Percentiles rank a stretch among this genome's conserved stretches.
Conservation (phyloP, 2,113 vertebrate genomes). For the Corvus hawaiiensis region DNA sequence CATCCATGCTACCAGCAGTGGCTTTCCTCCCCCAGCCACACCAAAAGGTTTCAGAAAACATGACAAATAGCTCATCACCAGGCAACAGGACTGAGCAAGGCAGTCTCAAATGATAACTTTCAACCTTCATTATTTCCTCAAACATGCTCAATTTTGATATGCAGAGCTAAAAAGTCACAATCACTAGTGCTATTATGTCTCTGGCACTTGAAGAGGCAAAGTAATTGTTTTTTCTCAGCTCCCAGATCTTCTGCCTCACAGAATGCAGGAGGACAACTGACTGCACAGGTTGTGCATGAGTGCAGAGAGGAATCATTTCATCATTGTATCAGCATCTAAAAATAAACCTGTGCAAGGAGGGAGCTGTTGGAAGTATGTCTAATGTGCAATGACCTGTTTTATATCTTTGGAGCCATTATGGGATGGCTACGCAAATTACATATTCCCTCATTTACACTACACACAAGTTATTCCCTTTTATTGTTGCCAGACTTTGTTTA, state of each 20-base stretch:
- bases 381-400: constrained; percentile 49
- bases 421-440: constrained; percentile 16
- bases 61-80: not conserved
- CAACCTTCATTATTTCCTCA: not conserved
- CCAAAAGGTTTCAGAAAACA: not conserved
- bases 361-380: not conserved
- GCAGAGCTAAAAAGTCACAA: not conserved
- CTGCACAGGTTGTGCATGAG: not conserved
- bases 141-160: not conserved
- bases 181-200: not conserved
- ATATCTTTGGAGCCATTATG: constrained; percentile 26
- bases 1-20: not conserved
- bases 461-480: constrained; percentile 29
- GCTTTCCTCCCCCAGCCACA: not conserved
- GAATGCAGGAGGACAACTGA: not conserved
- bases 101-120: not conserved
- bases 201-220: not conserved
- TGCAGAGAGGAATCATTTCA: not conserved
- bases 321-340: constrained; percentile 9
- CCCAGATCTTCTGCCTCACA: not conserved
- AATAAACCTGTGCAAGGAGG: constrained; percentile 6
- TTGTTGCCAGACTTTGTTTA: constrained; percentile 17
- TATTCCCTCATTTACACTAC: constrained; percentile 44
- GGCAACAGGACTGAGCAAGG: not conserved
- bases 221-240: not conserved